A percentile compares a stretch with the other conserved stretches of the same genome.
phyloP scores from a whole-genome alignment of 2,113 vertebrate genomes.

The Hoplias malabaricus region DNA sequence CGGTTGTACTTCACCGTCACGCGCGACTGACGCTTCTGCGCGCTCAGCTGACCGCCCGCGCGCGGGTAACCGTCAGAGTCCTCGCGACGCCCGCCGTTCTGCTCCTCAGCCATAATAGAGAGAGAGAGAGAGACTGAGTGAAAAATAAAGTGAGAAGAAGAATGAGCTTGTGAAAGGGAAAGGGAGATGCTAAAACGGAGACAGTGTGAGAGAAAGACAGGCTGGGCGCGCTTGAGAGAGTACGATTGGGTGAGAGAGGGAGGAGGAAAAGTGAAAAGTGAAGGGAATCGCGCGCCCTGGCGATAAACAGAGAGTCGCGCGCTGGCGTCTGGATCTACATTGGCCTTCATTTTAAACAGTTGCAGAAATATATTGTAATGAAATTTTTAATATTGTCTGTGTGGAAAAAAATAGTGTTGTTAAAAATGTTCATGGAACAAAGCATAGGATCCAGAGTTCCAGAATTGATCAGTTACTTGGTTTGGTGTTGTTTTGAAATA shows the following conservation, averaged over 20 bases:
- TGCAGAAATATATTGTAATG: too few relatives aligned
- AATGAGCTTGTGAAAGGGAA: too few relatives aligned
- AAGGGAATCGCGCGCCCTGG: neutral
- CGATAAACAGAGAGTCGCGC: neutral
- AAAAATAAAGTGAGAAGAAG: constrained; percentile 13
- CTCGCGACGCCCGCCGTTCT: constrained; percentile 57
- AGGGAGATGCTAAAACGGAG: too few relatives aligned
- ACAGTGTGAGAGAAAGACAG: too few relatives aligned
- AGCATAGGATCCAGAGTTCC: too few relatives aligned
- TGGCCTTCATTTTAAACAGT: too few relatives aligned
- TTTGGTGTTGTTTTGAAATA: too few relatives aligned
- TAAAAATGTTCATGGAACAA: too few relatives aligned
- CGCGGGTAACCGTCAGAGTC: constrained; percentile 53
- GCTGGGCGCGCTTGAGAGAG: too few relatives aligned
- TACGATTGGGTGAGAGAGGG: neutral
- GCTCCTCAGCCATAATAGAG: constrained; percentile 75
- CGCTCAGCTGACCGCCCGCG: constrained; percentile 51
- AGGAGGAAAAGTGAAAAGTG: neutral
- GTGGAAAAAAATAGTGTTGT: too few relatives aligned
- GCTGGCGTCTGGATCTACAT: neutral
- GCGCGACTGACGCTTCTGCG: constrained; percentile 82
- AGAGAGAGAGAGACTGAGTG: neutral
- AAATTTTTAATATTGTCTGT: too few relatives aligned
- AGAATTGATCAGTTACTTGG: too few relatives aligned
- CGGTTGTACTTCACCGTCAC: constrained; percentile 90